Conservation (phyloP, 2,113 vertebrate species). For the Spilogale gracilis region DNA sequence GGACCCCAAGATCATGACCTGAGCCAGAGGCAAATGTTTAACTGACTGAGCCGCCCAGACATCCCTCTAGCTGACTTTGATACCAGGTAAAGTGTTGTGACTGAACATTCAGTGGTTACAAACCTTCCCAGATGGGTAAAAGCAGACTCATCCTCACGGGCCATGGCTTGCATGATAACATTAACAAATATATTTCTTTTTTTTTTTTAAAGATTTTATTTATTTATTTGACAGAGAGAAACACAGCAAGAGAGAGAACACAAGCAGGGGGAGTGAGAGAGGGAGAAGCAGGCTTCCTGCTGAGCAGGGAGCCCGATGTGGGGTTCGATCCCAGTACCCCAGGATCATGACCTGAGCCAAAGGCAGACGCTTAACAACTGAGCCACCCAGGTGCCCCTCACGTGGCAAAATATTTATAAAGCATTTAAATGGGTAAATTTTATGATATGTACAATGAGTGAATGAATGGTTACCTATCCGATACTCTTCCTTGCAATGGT, state of each 20-base stretch:
- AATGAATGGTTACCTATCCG: background rate
- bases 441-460: background rate
- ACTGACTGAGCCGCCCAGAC: background rate
- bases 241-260: too few relatives aligned
- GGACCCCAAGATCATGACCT: background rate
- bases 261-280: too few relatives aligned
- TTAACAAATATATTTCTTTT: slow-evolving; percentile 29
- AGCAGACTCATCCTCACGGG: background rate
- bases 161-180: background rate
- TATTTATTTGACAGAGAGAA: too few relatives aligned
- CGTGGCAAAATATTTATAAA: background rate
- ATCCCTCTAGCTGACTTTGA: background rate
- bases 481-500: background rate
- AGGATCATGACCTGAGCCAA: too few relatives aligned
- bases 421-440: background rate
- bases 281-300: too few relatives aligned
- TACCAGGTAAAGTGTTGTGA: background rate
- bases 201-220: too few relatives aligned
- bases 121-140: background rate
- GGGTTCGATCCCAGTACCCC: too few relatives aligned
- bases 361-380: too few relatives aligned
- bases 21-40: background rate
- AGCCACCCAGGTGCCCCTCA: background rate
- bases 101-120: background rate
- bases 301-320: too few relatives aligned